phyloP scores from a whole-genome alignment of 2,888 invertebrate genomes.

The Aquatica leii region DNA sequence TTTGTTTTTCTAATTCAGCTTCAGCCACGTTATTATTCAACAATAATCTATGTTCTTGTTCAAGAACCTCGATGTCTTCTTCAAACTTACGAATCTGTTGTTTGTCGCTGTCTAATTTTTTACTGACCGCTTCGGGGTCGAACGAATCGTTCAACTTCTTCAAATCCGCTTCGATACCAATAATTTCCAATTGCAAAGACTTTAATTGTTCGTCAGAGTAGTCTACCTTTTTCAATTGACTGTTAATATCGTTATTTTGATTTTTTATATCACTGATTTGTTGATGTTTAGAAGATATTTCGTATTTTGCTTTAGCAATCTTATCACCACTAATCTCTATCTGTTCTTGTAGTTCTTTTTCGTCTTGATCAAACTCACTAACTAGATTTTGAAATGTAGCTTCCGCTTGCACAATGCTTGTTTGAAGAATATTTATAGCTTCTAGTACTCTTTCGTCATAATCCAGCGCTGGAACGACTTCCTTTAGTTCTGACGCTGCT shows the following conservation, averaged over 20 bases:
- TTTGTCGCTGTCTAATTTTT: slow-evolving; percentile 68
- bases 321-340: slow-evolving; percentile 66
- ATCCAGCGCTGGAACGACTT: slow-evolving; percentile 10
- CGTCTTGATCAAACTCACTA: slow-evolving; percentile 58
- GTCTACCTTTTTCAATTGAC: slow-evolving; percentile 69
- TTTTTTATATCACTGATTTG: slow-evolving; percentile 66
- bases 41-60: slow-evolving; percentile 67
- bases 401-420: slow-evolving; percentile 49
- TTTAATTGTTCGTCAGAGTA: slow-evolving; percentile 64
- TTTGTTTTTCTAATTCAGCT: slow-evolving; percentile 69
- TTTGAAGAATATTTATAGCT: slow-evolving; percentile 46
- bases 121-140: slow-evolving; percentile 66
- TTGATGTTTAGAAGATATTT: slow-evolving; percentile 68
- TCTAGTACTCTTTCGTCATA: slow-evolving; percentile 35
- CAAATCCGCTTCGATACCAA: slow-evolving; percentile 63
- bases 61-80: slow-evolving; percentile 66
- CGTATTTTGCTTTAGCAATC: slow-evolving; percentile 72
- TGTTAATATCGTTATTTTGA: slow-evolving; percentile 65
- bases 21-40: slow-evolving; percentile 69
- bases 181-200: slow-evolving; percentile 62
- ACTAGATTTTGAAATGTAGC: slow-evolving; percentile 48
- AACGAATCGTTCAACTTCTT: slow-evolving; percentile 63
- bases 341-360: slow-evolving; percentile 64
- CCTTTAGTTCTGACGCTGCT: slow-evolving; percentile 20
- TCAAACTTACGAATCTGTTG: slow-evolving; percentile 65